A percentile compares a stretch with the other conserved stretches of the same genome.
Evolutionary conservation across 2,888 invertebrate genomes (phyloP).

Genomic region (Xestia rhomboidea): DNA sequence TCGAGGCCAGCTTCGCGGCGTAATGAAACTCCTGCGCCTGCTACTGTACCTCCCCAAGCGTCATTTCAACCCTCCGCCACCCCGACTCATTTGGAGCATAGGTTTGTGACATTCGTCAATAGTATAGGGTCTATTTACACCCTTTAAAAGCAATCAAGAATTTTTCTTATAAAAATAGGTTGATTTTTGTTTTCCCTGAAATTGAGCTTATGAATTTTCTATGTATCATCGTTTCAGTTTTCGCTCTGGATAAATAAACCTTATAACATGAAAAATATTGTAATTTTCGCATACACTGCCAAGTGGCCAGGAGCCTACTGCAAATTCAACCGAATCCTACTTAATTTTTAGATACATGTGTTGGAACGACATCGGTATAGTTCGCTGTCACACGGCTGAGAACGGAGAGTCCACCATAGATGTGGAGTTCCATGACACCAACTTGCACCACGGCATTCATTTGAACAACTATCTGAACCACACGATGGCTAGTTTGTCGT

Average conservation of each 20-base stretch:
- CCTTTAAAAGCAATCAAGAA: no score
- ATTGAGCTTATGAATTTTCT: background rate
- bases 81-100: constrained; percentile 94
- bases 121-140: no score
- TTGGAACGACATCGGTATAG: constrained; percentile 98
- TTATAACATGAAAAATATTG: background rate
- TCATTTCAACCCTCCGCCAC: constrained; percentile 98
- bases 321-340: background rate
- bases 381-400: constrained; percentile 94
- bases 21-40: constrained; percentile 74
- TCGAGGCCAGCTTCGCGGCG: constrained; percentile 78
- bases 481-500: constrained; percentile 96
- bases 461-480: constrained; percentile 96
- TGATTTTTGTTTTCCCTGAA: background rate
- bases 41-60: constrained; percentile 92
- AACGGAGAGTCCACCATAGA: constrained; percentile 95
- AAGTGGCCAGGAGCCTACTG: no score
- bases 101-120: constrained; percentile 83
- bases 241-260: background rate
- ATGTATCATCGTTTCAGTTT: background rate
- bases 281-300: background rate
- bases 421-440: constrained; percentile 98
- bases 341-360: constrained; percentile 91
- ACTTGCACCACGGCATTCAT: constrained; percentile 96
- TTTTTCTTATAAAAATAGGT: background rate